Evolutionary conservation across 2,888 invertebrate genomes (phyloP).

Genomic region (Monopis laevigella): DNA sequence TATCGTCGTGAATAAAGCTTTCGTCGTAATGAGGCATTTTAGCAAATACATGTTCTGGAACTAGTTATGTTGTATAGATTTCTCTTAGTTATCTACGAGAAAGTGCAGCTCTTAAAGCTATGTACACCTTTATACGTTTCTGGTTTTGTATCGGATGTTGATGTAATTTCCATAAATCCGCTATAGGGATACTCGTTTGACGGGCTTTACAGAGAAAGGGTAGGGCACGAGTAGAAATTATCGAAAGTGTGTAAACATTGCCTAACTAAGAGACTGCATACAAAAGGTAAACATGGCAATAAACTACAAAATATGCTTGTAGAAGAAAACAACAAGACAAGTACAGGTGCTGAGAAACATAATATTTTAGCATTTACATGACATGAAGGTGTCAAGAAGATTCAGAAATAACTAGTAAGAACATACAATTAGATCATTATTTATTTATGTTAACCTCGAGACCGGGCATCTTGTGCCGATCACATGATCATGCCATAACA

Average conservation of each 20-base stretch:
- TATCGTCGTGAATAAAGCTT: constrained; percentile 58
- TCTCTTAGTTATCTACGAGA: constrained; percentile 1
- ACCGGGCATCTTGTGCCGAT: constrained; percentile 36
- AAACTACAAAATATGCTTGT: too few relatives aligned
- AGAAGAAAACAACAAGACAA: too few relatives aligned
- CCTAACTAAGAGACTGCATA: too few relatives aligned
- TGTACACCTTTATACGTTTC: constrained; percentile 4
- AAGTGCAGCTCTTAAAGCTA: constrained; percentile 4
- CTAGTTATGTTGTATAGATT: too few relatives aligned
- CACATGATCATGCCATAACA: constrained; percentile 23
- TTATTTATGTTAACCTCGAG: constrained; percentile 53
- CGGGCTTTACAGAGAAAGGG: constrained; percentile 32
- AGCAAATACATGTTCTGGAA: too few relatives aligned
- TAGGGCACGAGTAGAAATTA: constrained; percentile 47
- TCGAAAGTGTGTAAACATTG: constrained; percentile 35
- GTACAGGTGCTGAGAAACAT: too few relatives aligned
- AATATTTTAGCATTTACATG: neutral
- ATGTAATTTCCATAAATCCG: constrained; percentile 26
- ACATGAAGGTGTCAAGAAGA: constrained; percentile 29
- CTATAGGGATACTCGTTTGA: constrained; percentile 7
- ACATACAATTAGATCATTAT: constrained; percentile 59
- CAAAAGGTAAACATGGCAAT: too few relatives aligned
- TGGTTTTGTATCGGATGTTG: constrained; percentile 3
- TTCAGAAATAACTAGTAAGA: constrained; percentile 48
- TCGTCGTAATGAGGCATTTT: constrained; percentile 64